Conservation (phyloP, 2,888 invertebrate species). For the Torymus texanus region DNA sequence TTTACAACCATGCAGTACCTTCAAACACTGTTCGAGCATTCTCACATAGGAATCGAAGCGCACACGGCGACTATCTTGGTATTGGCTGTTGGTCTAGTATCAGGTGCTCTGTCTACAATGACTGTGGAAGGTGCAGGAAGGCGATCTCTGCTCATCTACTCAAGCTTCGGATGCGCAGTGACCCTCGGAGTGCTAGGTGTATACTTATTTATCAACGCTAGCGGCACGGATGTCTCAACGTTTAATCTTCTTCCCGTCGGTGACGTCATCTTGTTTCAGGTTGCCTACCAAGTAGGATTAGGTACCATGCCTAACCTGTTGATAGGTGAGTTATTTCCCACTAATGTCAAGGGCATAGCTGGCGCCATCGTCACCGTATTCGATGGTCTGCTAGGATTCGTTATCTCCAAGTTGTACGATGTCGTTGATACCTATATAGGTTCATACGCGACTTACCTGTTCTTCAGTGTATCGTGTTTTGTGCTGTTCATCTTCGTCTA, state of each 20-base stretch:
- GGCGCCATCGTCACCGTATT: conserved; percentile 69
- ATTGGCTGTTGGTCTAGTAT: conserved; percentile 74
- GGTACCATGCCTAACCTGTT: conserved; percentile 71
- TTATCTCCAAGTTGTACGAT: conserved; percentile 69
- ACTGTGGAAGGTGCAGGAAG: conserved; percentile 76
- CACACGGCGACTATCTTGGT: conserved; percentile 75
- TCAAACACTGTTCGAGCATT: conserved; percentile 64
- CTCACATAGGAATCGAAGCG: conserved; percentile 65
- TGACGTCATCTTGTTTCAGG: conserved; percentile 69
- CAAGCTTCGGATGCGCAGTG: conserved; percentile 71
- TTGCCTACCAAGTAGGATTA: conserved; percentile 70
- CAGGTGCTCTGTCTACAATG: conserved; percentile 69
- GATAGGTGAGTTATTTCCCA: conserved; percentile 71
- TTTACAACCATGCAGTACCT: conserved; percentile 72
- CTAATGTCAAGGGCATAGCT: conserved; percentile 70
- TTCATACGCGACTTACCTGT: conserved; percentile 64
- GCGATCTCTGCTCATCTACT: conserved; percentile 75
- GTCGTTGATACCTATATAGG: conserved; percentile 66
- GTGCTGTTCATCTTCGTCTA: conserved; percentile 67
- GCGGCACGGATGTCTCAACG: conserved; percentile 61
- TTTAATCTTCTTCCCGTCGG: conserved; percentile 68
- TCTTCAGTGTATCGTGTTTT: conserved; percentile 68
- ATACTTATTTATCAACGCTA: conserved; percentile 63
- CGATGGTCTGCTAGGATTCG: conserved; percentile 70
- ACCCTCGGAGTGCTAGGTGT: conserved; percentile 65